Conservation (phyloP, 2,797 vertebrate species). For the Glyptemys insculpta region DNA sequence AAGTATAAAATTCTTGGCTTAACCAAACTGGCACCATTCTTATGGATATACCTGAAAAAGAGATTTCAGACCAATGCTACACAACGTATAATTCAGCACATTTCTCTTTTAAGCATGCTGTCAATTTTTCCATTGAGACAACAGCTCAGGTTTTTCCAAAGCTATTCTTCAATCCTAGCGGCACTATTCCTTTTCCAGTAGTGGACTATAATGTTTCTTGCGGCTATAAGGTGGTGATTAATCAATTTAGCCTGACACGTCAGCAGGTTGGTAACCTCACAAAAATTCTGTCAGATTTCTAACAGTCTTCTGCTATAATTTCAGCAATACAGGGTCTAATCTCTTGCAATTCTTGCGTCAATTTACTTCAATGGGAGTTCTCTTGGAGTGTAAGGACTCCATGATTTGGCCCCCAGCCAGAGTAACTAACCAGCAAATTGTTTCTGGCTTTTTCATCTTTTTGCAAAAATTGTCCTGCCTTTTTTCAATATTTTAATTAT, state of each 20-base stretch:
- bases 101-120: constrained; percentile 14
- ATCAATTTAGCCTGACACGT: constrained; percentile 62
- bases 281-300: constrained; percentile 40
- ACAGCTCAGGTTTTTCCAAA: constrained; percentile 36
- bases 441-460: background rate
- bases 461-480: background rate
- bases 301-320: background rate
- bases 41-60: constrained; percentile 1
- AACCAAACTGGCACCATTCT: constrained; percentile 30
- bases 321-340: background rate
- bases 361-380: background rate
- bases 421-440: background rate
- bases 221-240: constrained; percentile 34
- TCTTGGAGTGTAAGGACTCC: background rate
- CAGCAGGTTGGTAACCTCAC: constrained; percentile 27
- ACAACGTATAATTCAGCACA: constrained; percentile 14
- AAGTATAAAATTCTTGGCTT: background rate
- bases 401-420: rapidly evolving
- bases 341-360: background rate
- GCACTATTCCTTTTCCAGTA: constrained; percentile 30
- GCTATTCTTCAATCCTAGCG: constrained; percentile 12
- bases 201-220: constrained; percentile 28
- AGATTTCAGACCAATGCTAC: constrained; percentile 29
- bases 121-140: constrained; percentile 61
- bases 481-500: background rate